Conservation (phyloP, 2,797 vertebrate species). For the Paramormyrops hopkinsi region DNA sequence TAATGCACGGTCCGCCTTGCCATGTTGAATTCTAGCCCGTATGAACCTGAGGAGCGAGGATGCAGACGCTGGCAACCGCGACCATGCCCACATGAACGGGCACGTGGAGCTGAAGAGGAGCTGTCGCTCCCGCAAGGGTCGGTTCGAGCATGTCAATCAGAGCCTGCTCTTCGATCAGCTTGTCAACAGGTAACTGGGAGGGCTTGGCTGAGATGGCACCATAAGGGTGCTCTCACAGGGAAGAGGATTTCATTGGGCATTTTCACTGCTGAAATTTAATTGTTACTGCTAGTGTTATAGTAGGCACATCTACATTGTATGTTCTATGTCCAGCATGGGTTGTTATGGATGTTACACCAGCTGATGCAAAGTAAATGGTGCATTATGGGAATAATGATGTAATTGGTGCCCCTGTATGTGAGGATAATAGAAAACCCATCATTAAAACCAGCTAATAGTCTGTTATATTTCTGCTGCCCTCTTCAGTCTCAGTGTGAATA, state of each 20-base stretch:
- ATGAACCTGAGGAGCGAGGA: conserved; percentile 82
- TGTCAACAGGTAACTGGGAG: conserved; percentile 85
- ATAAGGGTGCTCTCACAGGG: neutral
- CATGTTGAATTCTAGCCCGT: conserved; percentile 63
- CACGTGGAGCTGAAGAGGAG: conserved; percentile 93
- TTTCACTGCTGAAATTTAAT: neutral
- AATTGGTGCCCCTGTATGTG: neutral
- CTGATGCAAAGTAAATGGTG: neutral
- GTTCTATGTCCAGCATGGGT: too few relatives aligned
- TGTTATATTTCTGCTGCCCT: neutral
- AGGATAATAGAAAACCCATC: neutral
- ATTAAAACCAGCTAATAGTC: neutral
- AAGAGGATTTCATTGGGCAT: neutral
- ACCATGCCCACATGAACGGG: conserved; percentile 89
- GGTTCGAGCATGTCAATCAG: conserved; percentile 96
- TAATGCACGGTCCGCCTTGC: neutral
- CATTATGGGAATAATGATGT: neutral
- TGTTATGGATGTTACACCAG: neutral
- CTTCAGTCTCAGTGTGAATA: neutral
- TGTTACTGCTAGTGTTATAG: neutral
- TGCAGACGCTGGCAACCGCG: conserved; percentile 65
- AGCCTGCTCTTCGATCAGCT: conserved; percentile 97
- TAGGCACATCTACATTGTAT: too few relatives aligned
- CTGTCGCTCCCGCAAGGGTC: conserved; percentile 88
- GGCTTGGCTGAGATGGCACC: neutral